Evolutionary conservation across 2,113 vertebrate species (phyloP), one percentile per base, ranked within the genome.

Genomic region (Lampris incognitus): DNA sequence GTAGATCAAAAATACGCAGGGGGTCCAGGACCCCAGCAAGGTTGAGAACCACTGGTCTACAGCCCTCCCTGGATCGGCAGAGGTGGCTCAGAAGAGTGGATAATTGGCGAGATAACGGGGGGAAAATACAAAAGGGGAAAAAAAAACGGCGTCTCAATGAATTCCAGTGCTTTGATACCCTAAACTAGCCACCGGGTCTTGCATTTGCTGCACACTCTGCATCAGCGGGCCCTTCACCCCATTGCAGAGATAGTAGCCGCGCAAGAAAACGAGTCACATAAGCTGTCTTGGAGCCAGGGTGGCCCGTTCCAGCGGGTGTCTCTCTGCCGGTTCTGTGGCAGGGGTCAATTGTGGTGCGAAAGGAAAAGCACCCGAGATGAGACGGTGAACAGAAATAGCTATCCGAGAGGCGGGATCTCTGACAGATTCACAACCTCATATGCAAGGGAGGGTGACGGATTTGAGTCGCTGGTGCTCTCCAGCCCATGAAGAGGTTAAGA

Each of bases 351-450:
- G 24, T 75, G 76, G 71, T 57, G 64, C 46, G 24, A 72, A 37
- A 37, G 3, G 54, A 49, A 59, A 74, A 59, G 58, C 39, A 46
- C 4, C 44, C 49, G 63, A 67, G 9, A 11, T 13, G 9, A 62
- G 52, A 40, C 40, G 13, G 70, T 57, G 57, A 63, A 44, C 3
- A 54, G 46, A 63, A 50, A 58, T 74, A 78, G 74, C 69, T 57
- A 70, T n/a, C 24, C 24, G 0, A 24, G 24, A 24, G 24, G 24
- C 24, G 46, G 65, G 74, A 69, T 42, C 74, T 13, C 56, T 69
- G 80, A 87, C 46, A 68, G 83, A 77, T 85, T 82, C 75, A 74
- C 78, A 68, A 62, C 51, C 72, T 86, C 77, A 84, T 76, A 57
- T 54, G 74, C 57, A 72, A 39, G 46, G n/a, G 50, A 60, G 71